Conservation (phyloP, 2,113 vertebrate genomes). For the Panthera leo region DNA sequence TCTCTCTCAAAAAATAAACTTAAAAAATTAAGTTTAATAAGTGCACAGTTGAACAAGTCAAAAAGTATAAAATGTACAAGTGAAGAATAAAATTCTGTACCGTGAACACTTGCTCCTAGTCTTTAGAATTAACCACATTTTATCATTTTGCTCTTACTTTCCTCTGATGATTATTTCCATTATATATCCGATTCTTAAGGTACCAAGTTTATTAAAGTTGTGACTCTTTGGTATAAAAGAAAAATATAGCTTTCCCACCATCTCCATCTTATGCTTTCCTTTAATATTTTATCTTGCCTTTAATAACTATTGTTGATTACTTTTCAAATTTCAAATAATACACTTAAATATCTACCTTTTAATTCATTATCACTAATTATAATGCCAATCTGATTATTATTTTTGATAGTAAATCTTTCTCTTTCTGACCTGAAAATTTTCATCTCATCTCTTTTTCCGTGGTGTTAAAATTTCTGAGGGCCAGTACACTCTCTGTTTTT, state of each 20-base stretch:
- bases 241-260: not conserved
- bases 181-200: not conserved
- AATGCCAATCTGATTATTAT: not conserved
- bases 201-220: not conserved
- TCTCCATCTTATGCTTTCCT: not conserved
- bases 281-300: not conserved
- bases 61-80: not conserved
- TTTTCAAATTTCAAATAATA: not conserved
- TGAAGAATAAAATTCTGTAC: not conserved
- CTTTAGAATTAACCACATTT: not conserved
- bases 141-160: not conserved
- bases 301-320: not conserved
- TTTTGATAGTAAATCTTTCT: not conserved
- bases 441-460: not conserved
- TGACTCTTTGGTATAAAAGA: not conserved
- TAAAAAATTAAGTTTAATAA: not conserved
- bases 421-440: not conserved
- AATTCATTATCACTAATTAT: not conserved
- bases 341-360: not conserved
- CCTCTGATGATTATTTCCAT: not conserved
- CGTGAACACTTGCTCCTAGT: not conserved
- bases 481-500: not conserved
- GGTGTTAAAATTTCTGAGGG: not conserved
- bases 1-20: too few species aligned
- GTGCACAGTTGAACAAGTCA: not conserved